Conservation (phyloP, 2,113 vertebrate species). For the Marmota monax region DNA sequence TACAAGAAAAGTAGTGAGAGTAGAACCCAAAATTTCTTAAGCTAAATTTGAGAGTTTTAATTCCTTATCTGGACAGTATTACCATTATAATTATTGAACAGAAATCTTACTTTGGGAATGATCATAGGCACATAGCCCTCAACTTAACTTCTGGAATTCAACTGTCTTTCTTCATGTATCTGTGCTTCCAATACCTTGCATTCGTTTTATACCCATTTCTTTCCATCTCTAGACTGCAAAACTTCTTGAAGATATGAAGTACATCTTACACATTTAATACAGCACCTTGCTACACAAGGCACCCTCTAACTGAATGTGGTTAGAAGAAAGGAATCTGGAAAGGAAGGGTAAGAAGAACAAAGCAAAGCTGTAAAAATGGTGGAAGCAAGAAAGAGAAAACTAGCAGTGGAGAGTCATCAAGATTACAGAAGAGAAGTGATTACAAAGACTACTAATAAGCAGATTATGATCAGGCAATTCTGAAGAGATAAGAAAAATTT, state of each 20-base stretch:
- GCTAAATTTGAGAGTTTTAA: constrained; percentile 7
- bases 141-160: constrained; percentile 1
- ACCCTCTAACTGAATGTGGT: neutral
- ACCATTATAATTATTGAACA: constrained; percentile 4
- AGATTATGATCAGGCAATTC: neutral
- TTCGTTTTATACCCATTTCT: neutral
- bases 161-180: neutral
- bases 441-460: neutral
- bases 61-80: neutral
- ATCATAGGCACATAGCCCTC: neutral
- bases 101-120: constrained; percentile 9
- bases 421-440: neutral
- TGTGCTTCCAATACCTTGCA: neutral
- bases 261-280: neutral
- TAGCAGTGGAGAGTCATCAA: neutral
- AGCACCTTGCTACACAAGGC: neutral
- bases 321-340: neutral
- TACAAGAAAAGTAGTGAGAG: constrained; percentile 33
- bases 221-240: constrained; percentile 31
- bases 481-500: constrained; percentile 47
- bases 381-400: neutral
- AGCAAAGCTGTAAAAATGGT: neutral
- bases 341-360: neutral
- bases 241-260: neutral
- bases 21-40: neutral